Base-by-base conservation (phyloP, 2,888 invertebrate genomes). In the Cephalotes varians region DNA sequence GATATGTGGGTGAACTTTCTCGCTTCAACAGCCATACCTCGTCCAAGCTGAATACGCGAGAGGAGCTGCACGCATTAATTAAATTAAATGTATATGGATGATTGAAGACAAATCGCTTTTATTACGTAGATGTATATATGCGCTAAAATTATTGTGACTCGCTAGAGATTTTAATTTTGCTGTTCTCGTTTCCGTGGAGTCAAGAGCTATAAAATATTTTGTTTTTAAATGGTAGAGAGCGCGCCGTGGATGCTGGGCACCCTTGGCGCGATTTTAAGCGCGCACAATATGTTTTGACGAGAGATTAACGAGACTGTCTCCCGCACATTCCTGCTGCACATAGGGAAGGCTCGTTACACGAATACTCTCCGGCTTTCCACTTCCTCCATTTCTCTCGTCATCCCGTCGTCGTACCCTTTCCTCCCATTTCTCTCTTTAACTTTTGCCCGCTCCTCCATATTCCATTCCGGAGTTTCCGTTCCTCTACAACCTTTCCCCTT, bases 231-330 rank as follows among this genome's bases (percentile, higher is more conserved):
- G 31, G 31, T 31, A 44, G 34, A 40, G 15, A 15, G 62, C 37
- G 62, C 40, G 31, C 37, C 73, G 6, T 40, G 37, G 40, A 47
- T 49, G 47, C 47, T 31, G 51, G 28, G 44, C 49, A 65, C 69
- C 21, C 34, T 74, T 74, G 31, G 74, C 34, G 60, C 44, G 81
- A 85, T 84, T 87, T 86, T 86, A 84, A 87, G 64, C 82, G 81
- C 28, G 54, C 79, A 74, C 88, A 88, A 88, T 88, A 87, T 87
- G 88, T 88, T 88, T 88, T 86, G 88, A 88, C 87, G 88, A 88
- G 86, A 83, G 85, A 81, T 86, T 88, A 88, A 88, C 88, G 88
- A 88, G 88, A 83, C 84, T 86, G 88, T 88, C 88, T 86, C 88
- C 81, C 82, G 84, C 88, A 85, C 81, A 84, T 83, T 62, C 51